These are phyloP conservation scores for Apotomis turbidana DNA, from an alignment of 2,888 invertebrate species.

Conservation along the genomic window DNA sequence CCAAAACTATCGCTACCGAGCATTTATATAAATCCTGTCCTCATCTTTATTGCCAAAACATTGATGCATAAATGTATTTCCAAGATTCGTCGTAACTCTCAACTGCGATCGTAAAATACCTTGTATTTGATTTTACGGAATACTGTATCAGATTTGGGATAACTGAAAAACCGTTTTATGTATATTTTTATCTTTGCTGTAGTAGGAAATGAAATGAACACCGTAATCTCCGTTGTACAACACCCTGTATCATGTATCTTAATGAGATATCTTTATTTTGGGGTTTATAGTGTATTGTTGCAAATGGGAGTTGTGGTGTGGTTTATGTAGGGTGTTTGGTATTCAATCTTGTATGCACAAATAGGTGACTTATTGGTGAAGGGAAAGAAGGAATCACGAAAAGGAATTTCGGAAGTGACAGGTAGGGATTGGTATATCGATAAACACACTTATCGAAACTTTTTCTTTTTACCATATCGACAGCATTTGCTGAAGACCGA, in stretches of 20 bases:
- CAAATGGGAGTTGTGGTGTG: background rate
- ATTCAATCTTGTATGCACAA: background rate
- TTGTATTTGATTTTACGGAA: conserved; percentile 40
- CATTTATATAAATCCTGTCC: conserved; percentile 11
- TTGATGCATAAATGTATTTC: conserved; percentile 38
- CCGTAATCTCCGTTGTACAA: conserved; percentile 35
- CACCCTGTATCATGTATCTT: conserved; percentile 35
- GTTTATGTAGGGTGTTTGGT: background rate
- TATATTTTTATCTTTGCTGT: conserved; percentile 27
- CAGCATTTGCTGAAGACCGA: too few species aligned
- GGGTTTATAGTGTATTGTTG: conserved; percentile 12
- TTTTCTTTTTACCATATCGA: too few species aligned
- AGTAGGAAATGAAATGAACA: conserved; percentile 39
- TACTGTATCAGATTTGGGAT: conserved; percentile 31
- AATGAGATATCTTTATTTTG: conserved; percentile 39
- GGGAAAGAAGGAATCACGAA: too few species aligned
- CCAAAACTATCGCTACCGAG: conserved; percentile 15
- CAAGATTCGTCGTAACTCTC: conserved; percentile 31
- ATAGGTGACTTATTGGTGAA: background rate
- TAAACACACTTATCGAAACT: too few species aligned
- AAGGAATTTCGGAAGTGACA: too few species aligned
- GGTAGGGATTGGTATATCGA: too few species aligned
- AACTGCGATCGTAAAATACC: conserved; percentile 36
- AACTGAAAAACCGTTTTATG: conserved; percentile 38
- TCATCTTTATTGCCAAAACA: conserved; percentile 22